A percentile compares a stretch with the other conserved stretches of the same genome.
Evolutionary conservation across 2,113 vertebrate species (phyloP).

Genomic region (Cardinalis cardinalis): DNA sequence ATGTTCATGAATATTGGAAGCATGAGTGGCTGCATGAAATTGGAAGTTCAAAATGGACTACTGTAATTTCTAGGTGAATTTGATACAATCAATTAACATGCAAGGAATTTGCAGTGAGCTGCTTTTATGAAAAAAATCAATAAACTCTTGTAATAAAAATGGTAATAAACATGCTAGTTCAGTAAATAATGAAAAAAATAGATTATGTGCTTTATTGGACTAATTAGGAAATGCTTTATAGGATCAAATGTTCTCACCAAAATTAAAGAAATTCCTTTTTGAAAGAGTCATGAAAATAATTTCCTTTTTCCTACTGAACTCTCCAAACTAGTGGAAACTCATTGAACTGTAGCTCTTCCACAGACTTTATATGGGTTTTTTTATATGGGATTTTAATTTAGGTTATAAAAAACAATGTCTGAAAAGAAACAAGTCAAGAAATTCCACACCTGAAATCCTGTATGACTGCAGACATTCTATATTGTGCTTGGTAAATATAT

Average conservation of each 20-base stretch:
- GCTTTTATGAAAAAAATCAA: slow-evolving; percentile 49
- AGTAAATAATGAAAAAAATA: slow-evolving; percentile 48
- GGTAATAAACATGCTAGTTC: slow-evolving; percentile 15
- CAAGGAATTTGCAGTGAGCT: slow-evolving; percentile 1
- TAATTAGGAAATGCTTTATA: slow-evolving; percentile 46
- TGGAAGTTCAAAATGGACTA: background rate
- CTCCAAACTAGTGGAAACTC: background rate
- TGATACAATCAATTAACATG: background rate
- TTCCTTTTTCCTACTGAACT: background rate
- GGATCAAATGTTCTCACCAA: background rate
- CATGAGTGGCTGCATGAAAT: background rate
- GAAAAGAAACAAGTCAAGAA: background rate
- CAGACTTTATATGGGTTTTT: background rate
- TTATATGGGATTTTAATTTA: background rate
- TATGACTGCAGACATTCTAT: background rate
- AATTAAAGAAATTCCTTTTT: slow-evolving; percentile 43
- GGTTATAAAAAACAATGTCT: background rate
- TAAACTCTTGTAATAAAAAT: slow-evolving; percentile 50
- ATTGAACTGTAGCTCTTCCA: background rate
- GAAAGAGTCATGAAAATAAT: background rate
- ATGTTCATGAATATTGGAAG: background rate
- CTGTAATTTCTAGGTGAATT: slow-evolving; percentile 2
- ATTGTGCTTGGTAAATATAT: background rate
- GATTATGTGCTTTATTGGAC: slow-evolving; percentile 13
- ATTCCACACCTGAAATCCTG: background rate